phyloP scores from a whole-genome alignment of 2,888 invertebrate genomes.

The Harpalus rufipes region DNA sequence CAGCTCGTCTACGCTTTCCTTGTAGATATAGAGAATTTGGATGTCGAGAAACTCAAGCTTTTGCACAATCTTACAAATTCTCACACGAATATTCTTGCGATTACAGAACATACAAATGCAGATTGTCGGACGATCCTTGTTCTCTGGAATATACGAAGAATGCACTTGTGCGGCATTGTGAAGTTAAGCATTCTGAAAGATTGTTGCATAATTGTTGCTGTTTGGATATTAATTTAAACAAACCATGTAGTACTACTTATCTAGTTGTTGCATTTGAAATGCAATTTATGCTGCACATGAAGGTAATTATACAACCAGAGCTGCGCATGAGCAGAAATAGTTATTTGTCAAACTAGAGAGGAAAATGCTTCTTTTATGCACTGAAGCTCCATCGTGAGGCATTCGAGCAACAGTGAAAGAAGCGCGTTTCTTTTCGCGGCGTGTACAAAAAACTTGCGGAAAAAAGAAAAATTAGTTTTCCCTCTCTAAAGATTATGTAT shows the following conservation, averaged over 20 bases:
- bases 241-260: neutral
- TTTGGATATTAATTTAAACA: neutral
- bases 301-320: neutral
- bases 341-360: too few species aligned
- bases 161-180: neutral
- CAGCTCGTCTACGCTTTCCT: neutral
- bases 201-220: neutral
- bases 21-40: neutral
- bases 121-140: neutral
- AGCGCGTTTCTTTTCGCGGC: too few species aligned
- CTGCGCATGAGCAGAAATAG: too few species aligned
- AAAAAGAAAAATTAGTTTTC: too few species aligned
- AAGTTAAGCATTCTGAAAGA: neutral
- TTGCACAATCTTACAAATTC: neutral
- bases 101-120: constrained; percentile 5
- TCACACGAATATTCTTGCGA: constrained; percentile 10
- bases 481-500: too few species aligned
- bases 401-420: too few species aligned
- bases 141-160: neutral
- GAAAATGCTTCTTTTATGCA: too few species aligned
- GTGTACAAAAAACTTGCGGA: too few species aligned
- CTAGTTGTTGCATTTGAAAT: constrained; percentile 1
- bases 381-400: too few species aligned
- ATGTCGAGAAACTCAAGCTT: constrained; percentile 11
- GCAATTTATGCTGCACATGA: neutral